Percentiles rank a stretch among this genome's conserved stretches.
These are phyloP conservation scores for Carposina sasakii DNA, from an alignment of 1,140 invertebrate species.

Conservation along the genomic window DNA sequence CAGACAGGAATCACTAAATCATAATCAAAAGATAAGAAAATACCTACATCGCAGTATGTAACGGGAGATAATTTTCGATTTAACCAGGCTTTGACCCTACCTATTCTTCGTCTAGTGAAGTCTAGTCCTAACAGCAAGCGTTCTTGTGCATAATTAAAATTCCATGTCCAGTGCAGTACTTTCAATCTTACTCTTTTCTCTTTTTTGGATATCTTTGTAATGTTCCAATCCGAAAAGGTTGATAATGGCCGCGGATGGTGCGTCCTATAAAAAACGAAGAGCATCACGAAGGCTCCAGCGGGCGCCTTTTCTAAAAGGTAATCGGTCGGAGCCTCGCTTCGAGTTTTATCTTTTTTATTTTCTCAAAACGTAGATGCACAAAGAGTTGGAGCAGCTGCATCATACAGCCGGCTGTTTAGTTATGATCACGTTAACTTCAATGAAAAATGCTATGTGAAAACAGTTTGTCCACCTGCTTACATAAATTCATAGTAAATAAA, in stretches of 20 bases:
- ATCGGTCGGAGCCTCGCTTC: constrained; percentile 46
- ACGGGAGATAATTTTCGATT: no score
- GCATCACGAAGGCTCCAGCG: constrained; percentile 46
- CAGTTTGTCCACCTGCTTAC: not conserved
- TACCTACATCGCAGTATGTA: no score
- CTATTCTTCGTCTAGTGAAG: no score
- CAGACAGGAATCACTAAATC: no score
- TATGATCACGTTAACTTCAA: not conserved
- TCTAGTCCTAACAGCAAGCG: no score
- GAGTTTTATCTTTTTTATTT: constrained; percentile 46
- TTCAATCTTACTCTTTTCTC: constrained; percentile 33
- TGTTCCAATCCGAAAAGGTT: no score
- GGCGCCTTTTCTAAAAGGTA: constrained; percentile 61
- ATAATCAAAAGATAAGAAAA: no score
- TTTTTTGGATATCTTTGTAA: constrained; percentile 44
- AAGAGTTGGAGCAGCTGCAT: constrained; percentile 55
- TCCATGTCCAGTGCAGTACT: constrained; percentile 35
- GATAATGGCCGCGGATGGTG: constrained; percentile 46
- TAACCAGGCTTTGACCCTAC: no score
- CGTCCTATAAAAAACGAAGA: constrained; percentile 43
- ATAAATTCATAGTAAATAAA: not conserved
- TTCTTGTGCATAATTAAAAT: constrained; percentile 57
- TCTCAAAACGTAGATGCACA: constrained; percentile 47
- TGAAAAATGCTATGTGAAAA: not conserved
- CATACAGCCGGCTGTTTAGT: constrained; percentile 44